Conservation (phyloP, 2,888 invertebrate genomes). For the Neoaliturus tenellus region DNA sequence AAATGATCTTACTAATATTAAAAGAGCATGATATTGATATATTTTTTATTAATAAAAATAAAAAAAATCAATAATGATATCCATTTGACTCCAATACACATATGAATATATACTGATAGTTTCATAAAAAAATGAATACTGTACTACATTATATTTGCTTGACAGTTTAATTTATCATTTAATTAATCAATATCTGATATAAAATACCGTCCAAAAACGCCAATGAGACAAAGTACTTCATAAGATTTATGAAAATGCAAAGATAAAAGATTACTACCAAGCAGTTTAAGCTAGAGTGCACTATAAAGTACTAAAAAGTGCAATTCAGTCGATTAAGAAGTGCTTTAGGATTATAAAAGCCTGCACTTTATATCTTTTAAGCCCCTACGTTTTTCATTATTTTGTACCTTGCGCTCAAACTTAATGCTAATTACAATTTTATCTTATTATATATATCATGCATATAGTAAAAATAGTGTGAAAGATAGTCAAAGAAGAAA, state of each 20-base stretch:
- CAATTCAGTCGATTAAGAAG: neutral
- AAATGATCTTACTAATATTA: no score
- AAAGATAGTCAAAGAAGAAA: conserved; percentile 57
- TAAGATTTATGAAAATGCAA: neutral
- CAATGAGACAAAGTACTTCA: neutral
- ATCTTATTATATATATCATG: neutral
- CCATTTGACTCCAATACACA: no score
- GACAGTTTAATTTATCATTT: no score
- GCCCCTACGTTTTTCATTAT: no score
- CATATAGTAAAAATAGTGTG: conserved; percentile 25
- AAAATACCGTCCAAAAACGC: no score
- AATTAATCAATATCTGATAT: no score
- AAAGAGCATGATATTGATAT: no score
- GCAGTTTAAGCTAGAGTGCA: neutral
- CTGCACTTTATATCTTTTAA: neutral
- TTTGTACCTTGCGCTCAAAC: conserved; percentile 29
- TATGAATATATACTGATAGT: no score
- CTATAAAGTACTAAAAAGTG: conserved; percentile 17
- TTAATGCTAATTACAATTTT: conserved; percentile 6
- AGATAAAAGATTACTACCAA: neutral
- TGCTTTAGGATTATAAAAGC: neutral
- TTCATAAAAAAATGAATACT: no score
- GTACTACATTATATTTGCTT: no score
- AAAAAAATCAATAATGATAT: no score
- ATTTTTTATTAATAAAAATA: no score